Base-by-base conservation (phyloP, 2,888 invertebrate genomes). In the Dorcus parallelipipedus region DNA sequence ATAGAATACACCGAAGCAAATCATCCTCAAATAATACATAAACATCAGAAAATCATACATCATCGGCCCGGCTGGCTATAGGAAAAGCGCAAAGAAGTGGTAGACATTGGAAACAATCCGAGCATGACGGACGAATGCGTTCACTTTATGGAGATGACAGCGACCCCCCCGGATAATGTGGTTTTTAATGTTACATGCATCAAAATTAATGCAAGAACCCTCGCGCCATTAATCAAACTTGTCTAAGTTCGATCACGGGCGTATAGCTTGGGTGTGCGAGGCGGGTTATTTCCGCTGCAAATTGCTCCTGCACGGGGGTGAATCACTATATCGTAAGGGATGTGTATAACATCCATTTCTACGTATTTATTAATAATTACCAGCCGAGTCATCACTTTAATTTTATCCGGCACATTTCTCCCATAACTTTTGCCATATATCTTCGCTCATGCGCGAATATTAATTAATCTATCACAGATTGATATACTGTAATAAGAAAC, bases 151-250 rank as follows among this genome's bases (percentile, higher is more conserved):
- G 64, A 64, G 68, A 69, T 68, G 71, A 70, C 69, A 71, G 70
- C 67, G 67, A 69, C 68, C 71, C 7, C 14, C 26, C 66, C 65
- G 67, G 66, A 67, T 71, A 72, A 71, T 73, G 74, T 66, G 64
- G 66, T 69, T 65, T 67, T 69, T 68, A 69, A 69, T 69, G 69
- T 69, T 69, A 71, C 70, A 70, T 69, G 69, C 69, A 69, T 65
- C 67, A 60, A 69, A 68, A 70, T 69, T 71, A 71, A 71, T 71
- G 68, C 66, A 64, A 66, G 64, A 65, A 59, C 63, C 61, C 64
- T 62, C 53, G 50, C 47, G 61, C 66, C 62, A 65, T 64, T 68
- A 65, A 65, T 65, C 65, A 65, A 64, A 64, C 61, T 61, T 64
- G 64, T 65, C 63, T 57, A 58, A 62, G 61, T 62, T 61, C 61